These are phyloP conservation scores for Orbicella faveolata DNA, from an alignment of 64 coral and sea anemone species.

Conservation along the genomic window DNA sequence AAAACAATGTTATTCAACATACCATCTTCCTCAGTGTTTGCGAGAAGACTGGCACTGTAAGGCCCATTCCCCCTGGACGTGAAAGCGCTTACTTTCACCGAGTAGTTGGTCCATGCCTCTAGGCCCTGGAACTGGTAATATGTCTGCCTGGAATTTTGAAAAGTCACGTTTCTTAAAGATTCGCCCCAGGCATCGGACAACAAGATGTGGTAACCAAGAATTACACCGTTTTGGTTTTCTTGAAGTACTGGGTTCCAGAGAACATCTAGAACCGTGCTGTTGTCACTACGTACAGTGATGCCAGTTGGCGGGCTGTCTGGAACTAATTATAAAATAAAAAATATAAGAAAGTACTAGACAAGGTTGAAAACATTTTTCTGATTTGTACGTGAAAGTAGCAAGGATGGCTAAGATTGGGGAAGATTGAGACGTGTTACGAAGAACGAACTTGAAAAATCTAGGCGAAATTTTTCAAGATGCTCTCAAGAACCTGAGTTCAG, in stretches of 20 bases:
- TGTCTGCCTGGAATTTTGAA: background rate
- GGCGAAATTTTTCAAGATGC: background rate
- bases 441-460: no score
- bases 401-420: no score
- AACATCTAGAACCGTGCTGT: slow-evolving; percentile 23
- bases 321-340: slow-evolving; percentile 12
- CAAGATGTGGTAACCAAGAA: slow-evolving; percentile 31
- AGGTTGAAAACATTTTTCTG: background rate
- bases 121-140: slow-evolving; percentile 25
- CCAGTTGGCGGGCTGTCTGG: slow-evolving; percentile 40
- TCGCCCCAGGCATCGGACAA: slow-evolving; percentile 12
- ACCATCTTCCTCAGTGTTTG: slow-evolving; percentile 44
- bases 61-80: slow-evolving; percentile 43
- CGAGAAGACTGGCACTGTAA: slow-evolving; percentile 8
- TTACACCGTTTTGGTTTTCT: slow-evolving; percentile 42
- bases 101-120: slow-evolving; percentile 55
- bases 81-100: slow-evolving; percentile 29
- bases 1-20: background rate
- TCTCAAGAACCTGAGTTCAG: background rate
- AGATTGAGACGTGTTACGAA: no score
- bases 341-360: background rate
- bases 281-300: background rate
- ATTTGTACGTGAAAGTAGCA: no score
- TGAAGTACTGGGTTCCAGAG: slow-evolving; percentile 27
- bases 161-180: slow-evolving; percentile 1